Percentiles rank a stretch among this genome's conserved stretches.
Conservation (phyloP, 2,888 invertebrate species). For the Ferrisia virgata region DNA sequence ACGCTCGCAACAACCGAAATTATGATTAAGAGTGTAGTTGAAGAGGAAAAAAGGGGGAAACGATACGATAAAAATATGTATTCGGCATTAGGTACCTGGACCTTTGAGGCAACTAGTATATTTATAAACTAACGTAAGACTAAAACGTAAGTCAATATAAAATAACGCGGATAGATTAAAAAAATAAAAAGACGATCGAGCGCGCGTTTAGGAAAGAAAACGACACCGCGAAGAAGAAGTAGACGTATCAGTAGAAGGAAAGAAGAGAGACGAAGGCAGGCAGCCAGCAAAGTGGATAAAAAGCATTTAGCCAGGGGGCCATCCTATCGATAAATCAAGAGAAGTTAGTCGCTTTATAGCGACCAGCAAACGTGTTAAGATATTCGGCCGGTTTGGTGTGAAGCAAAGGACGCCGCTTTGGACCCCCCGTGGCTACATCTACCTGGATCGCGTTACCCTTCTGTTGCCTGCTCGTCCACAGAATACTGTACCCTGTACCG, state of each 20-base stretch:
- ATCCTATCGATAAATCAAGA: conserved; percentile 43
- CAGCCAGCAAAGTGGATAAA: conserved; percentile 33
- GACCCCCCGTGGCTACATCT: conserved; percentile 45
- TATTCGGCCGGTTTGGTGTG: conserved; percentile 47
- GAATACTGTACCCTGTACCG: not conserved
- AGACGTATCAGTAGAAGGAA: too few relatives aligned
- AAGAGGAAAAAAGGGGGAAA: not conserved
- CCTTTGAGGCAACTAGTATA: conserved; percentile 30
- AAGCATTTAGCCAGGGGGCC: conserved; percentile 42
- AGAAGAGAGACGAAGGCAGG: conserved; percentile 4
- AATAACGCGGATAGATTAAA: conserved; percentile 21
- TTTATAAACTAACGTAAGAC: too few relatives aligned
- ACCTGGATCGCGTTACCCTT: conserved; percentile 16
- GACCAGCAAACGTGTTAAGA: conserved; percentile 41
- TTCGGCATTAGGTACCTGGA: not conserved
- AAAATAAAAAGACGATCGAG: not conserved
- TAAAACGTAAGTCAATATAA: too few relatives aligned
- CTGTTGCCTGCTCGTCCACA: not conserved
- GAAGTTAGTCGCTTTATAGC: conserved; percentile 29
- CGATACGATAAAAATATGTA: not conserved
- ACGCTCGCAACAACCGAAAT: too few relatives aligned
- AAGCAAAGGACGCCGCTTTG: conserved; percentile 48
- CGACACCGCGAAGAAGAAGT: not conserved
- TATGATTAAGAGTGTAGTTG: not conserved
- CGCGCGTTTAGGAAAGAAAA: not conserved